Evolutionary conservation across 2,113 vertebrate species (phyloP), one percentile per base, ranked within the genome.

Genomic region (Mellivora capensis): DNA sequence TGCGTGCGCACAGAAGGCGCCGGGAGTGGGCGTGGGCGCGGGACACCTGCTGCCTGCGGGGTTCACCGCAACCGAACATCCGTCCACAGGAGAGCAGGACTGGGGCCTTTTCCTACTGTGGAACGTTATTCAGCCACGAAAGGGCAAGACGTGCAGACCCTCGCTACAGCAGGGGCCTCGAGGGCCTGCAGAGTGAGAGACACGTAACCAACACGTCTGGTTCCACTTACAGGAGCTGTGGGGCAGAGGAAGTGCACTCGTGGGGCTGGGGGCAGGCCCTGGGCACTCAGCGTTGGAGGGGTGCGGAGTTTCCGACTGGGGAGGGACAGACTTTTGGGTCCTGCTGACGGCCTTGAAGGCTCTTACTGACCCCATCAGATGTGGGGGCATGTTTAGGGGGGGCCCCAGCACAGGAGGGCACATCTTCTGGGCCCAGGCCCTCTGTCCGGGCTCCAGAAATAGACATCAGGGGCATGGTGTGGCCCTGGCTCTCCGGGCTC

Each of bases 21-120:
- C 17, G 44, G 20, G 2, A 10, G n/a, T 10, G 9, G 89, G 34
- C 25, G 0, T 31, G 13, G 4, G 7, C 0, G 0, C 0, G 4
- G 61, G 47, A 27, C 15, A 1, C 85, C 52, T 18, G 7, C 5
- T 4, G 57, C 47, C 57, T 27, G 5, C 12, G 2, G 23, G 1
- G 3, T 3, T 59, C 49, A 23, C 29, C 7, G 0, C 27, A 6
- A 6, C 25, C 25, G 0, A 4, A 37, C 1, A 42, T 29, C 25
- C 7, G 7, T 6, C 15, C 11, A 0, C 71, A 2, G 27, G 21
- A 2, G 29, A 9, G 4, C 1, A 27, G 27, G 1, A 4, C 17
- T 0, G 59, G 1, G 20, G 42, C 20, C 0, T 4, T 0, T 5
- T 6, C 15, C 2, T 1, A 2, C 9, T 1, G 1, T 0, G 17